These are phyloP conservation scores for Polymixis flavicincta DNA, from an alignment of 2,888 invertebrate species.

Conservation along the genomic window DNA sequence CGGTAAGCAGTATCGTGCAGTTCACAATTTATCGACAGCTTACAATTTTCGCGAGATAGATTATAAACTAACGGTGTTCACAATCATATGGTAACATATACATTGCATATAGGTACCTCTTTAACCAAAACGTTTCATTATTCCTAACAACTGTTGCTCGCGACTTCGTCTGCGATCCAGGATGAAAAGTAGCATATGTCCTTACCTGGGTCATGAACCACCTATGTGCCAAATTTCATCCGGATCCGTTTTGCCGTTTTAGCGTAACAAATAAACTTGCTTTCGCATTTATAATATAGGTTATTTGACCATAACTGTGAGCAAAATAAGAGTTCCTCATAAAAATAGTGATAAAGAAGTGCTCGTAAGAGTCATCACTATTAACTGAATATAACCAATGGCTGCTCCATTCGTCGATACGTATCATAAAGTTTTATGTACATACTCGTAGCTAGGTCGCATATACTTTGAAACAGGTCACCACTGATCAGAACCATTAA, in stretches of 20 bases:
- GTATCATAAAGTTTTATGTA: slow-evolving; percentile 40
- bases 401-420: slow-evolving; percentile 27
- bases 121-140: neutral
- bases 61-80: too few species aligned
- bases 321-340: slow-evolving; percentile 18
- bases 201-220: too few species aligned
- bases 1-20: too few species aligned
- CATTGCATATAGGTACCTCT: neutral
- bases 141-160: neutral
- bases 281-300: too few species aligned
- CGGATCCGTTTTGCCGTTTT: too few species aligned
- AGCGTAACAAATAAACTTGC: too few species aligned
- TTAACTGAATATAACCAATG: slow-evolving; percentile 38
- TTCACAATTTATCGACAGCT: too few species aligned
- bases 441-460: neutral
- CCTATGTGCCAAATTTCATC: too few species aligned
- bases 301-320: neutral
- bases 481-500: slow-evolving; percentile 9
- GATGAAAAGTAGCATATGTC: too few species aligned
- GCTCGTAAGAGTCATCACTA: slow-evolving; percentile 31
- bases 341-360: slow-evolving; percentile 36
- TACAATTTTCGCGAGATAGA: too few species aligned
- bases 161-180: too few species aligned
- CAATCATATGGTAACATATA: too few species aligned
- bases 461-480: slow-evolving; percentile 50